Evolutionary conservation across 2,888 invertebrate species (phyloP), one percentile per base, ranked within the genome.

Genomic region (Acrobasis consociella): DNA sequence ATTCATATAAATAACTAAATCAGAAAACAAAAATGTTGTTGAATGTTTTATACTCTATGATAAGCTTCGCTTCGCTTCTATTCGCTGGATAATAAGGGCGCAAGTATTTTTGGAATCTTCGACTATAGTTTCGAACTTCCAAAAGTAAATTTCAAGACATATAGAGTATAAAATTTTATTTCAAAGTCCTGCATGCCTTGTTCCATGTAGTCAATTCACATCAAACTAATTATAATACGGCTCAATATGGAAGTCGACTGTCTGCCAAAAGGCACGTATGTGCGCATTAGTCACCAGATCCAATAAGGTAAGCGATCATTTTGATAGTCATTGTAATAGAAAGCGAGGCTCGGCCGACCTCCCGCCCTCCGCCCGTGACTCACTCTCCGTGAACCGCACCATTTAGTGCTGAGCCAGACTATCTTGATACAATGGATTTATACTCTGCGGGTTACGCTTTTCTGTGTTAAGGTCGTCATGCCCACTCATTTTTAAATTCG

Each of bases 321-420:
- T 42, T 56, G 56, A 59, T 59, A 50, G 38, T n/a, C 59, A 16
- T 59, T 59, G 38, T 58, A 15, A 74, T 83, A 81, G 83, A 85
- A 84, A 85, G 84, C 71, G 69, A 73, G 74, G 77, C 70, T 77
- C 65, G 75, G 72, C 70, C 67, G 81, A 81, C 80, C 84, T 81
- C 77, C 72, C 59, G 31, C 31, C 31, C 31, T 31, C 31, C 31
- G 49, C 46, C 62, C 66, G 63, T 82, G 83, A 85, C 68, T 84
- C 83, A 82, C 71, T 60, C 56, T 65, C 66, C 71, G 71, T 73
- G 39, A 61, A 46, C 16, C 65, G 46, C 38, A 15, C 49, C 11
- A 51, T 52, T 50, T 38, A 38, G 37, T 50, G 31, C 50, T 56
- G 49, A 50, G 49, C 49, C 49, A 49, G 16, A 50, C 38, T 11